phyloP scores from a whole-genome alignment of 2,888 invertebrate genomes.

The Mythimna impura region DNA sequence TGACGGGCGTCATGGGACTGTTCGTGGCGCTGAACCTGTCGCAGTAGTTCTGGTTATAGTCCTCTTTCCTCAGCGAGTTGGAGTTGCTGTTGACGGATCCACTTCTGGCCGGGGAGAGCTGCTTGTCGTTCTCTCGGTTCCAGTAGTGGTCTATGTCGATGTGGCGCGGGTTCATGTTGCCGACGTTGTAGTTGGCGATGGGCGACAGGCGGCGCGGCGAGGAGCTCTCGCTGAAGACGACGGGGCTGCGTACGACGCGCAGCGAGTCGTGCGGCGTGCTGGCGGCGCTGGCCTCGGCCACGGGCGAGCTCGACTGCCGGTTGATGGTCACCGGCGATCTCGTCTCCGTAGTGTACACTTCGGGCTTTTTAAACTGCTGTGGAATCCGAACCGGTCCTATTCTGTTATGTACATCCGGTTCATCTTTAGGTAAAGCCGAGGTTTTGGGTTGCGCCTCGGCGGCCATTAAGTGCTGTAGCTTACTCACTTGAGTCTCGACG shows the following conservation, averaged over 20 bases:
- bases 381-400: conserved; percentile 82
- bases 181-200: conserved; percentile 87
- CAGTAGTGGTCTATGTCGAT: conserved; percentile 85
- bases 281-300: conserved; percentile 55
- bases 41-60: conserved; percentile 86
- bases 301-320: conserved; percentile 81
- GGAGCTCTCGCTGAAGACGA: conserved; percentile 85
- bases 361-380: conserved; percentile 77
- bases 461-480: conserved; percentile 83
- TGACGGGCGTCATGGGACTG: conserved; percentile 80
- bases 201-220: conserved; percentile 86
- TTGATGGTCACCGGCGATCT: conserved; percentile 78
- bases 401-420: conserved; percentile 77
- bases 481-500: conserved; percentile 87
- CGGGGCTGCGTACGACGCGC: conserved; percentile 80
- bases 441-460: conserved; percentile 81
- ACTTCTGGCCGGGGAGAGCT: conserved; percentile 77
- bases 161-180: conserved; percentile 89
- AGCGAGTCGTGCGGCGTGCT: conserved; percentile 82
- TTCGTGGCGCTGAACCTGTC: conserved; percentile 81
- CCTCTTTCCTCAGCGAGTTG: conserved; percentile 82
- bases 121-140: conserved; percentile 81
- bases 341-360: conserved; percentile 68
- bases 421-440: conserved; percentile 74
- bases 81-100: conserved; percentile 79